phyloP scores from a whole-genome alignment of 2,113 vertebrate genomes.

The Felis chaus region DNA sequence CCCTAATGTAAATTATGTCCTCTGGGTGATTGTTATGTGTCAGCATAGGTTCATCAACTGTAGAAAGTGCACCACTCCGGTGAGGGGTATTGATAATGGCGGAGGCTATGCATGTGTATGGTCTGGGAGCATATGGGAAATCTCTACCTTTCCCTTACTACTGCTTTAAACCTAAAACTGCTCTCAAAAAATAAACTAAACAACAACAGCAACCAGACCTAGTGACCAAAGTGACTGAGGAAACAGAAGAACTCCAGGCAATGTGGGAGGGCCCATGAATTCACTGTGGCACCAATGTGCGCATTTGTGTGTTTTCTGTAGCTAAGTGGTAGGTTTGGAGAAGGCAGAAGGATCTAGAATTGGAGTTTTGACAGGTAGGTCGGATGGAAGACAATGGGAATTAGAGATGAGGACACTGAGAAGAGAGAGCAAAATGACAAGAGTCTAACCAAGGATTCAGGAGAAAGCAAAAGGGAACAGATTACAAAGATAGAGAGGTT shows the following conservation, averaged over 20 bases:
- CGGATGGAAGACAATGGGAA: not conserved
- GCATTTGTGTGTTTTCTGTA: not conserved
- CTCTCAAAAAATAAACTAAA: not conserved
- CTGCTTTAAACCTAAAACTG: not conserved
- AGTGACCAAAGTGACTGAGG: not conserved
- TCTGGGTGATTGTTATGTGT: not conserved
- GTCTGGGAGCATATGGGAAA: not conserved
- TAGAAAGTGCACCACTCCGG: not conserved
- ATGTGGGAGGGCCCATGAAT: not conserved
- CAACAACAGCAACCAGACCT: not conserved
- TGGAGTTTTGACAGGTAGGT: not conserved
- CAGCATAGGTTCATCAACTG: not conserved
- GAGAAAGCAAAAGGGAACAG: not conserved
- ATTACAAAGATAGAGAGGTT: not conserved
- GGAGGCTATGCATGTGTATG: not conserved
- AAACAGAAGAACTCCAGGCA: conserved; percentile 11
- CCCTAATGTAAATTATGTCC: not conserved
- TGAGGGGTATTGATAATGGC: not conserved
- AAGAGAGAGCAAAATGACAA: not conserved
- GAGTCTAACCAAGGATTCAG: not conserved
- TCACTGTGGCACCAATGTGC: not conserved
- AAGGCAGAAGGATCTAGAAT: not conserved
- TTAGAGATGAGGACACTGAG: not conserved
- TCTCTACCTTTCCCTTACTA: not conserved
- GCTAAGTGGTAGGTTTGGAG: not conserved